Evolutionary conservation across 2,113 vertebrate genomes (phyloP).

Genomic region (Pheucticus melanocephalus): DNA sequence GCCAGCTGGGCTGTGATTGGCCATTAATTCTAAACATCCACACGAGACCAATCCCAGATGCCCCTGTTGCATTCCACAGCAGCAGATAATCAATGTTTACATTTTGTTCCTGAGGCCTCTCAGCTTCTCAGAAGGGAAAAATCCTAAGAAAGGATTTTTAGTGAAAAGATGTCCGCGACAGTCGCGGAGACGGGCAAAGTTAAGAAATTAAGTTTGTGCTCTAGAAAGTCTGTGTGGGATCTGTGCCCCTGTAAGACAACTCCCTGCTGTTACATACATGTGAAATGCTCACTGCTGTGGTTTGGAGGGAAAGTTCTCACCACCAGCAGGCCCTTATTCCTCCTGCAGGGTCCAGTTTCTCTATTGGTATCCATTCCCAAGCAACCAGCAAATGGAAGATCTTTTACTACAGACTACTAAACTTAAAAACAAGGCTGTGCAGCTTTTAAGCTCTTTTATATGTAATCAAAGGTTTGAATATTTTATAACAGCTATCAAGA

Average conservation of each 20-base stretch:
- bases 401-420: not conserved
- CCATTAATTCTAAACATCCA: too few species aligned
- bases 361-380: not conserved
- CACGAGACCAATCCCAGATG: too few species aligned
- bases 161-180: too few species aligned
- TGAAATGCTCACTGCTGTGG: fast-evolving
- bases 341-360: not conserved
- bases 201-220: not conserved
- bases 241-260: not conserved
- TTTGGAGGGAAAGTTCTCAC: not conserved
- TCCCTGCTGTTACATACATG: fast-evolving
- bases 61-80: too few species aligned
- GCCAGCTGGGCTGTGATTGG: too few species aligned
- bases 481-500: not conserved
- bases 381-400: not conserved
- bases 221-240: not conserved
- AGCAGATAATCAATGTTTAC: too few species aligned
- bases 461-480: not conserved
- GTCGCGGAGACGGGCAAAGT: not conserved
- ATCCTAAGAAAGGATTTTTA: too few species aligned
- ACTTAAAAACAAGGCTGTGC: not conserved
- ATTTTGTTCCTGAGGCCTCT: too few species aligned
- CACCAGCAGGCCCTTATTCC: not conserved
- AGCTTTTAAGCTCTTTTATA: not conserved
- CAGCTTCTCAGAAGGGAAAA: too few species aligned